A percentile compares a stretch with the other conserved stretches of the same genome.
Evolutionary conservation across 2,888 invertebrate species (phyloP).

Genomic region (Tetranychus truncatus): DNA sequence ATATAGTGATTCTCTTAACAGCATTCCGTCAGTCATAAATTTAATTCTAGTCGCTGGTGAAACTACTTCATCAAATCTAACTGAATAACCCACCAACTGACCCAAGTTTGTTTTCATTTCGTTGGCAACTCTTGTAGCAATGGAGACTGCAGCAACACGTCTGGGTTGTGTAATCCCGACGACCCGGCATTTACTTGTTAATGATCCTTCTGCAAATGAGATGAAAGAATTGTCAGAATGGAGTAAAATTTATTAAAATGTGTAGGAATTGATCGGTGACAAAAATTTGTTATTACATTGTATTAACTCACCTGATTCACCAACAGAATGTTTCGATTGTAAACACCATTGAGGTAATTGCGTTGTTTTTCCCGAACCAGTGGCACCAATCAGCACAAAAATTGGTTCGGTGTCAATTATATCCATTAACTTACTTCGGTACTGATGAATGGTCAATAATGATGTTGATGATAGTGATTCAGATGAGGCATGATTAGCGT

Average conservation of each 20-base stretch:
- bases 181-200: constrained; percentile 46
- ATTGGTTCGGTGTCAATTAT: constrained; percentile 6
- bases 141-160: constrained; percentile 36
- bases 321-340: neutral
- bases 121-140: constrained; percentile 38
- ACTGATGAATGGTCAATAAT: neutral
- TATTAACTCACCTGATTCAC: neutral
- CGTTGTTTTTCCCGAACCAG: constrained; percentile 91
- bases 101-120: constrained; percentile 38
- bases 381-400: constrained; percentile 76
- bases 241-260: neutral
- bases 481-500: neutral
- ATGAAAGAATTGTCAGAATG: neutral
- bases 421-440: neutral
- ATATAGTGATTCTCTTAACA: constrained; percentile 67
- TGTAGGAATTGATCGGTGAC: neutral
- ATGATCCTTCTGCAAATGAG: constrained; percentile 48
- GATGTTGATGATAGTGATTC: neutral
- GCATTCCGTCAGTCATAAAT: constrained; percentile 83
- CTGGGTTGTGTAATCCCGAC: constrained; percentile 40
- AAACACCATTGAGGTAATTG: constrained; percentile 56
- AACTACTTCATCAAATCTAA: constrained; percentile 77
- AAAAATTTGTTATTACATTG: neutral
- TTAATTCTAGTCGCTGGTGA: constrained; percentile 59
- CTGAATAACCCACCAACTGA: constrained; percentile 39